These are phyloP conservation scores for Myiagra hebetior DNA, from an alignment of 2,113 vertebrate species.

Conservation along the genomic window DNA sequence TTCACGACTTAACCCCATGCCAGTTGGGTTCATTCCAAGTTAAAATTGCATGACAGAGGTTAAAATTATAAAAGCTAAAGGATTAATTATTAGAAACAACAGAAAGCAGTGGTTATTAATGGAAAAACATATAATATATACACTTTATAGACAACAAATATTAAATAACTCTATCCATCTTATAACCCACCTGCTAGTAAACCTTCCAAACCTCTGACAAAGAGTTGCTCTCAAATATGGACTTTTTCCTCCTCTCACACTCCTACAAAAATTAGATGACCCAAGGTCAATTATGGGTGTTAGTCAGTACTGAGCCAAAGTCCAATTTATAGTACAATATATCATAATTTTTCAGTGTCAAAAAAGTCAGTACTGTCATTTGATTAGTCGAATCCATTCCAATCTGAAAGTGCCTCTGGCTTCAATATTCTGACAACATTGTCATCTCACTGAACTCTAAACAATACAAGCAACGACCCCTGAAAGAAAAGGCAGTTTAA, in stretches of 20 bases:
- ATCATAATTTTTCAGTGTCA: slow-evolving; percentile 50
- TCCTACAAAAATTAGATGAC: neutral
- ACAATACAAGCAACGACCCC: neutral
- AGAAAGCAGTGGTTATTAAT: neutral
- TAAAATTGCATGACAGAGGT: neutral
- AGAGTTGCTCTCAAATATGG: neutral
- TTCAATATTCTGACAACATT: slow-evolving; percentile 20
- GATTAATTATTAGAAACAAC: neutral
- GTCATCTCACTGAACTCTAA: neutral
- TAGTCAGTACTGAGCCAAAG: neutral
- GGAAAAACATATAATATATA: neutral
- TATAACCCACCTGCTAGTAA: neutral
- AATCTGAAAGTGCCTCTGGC: slow-evolving; percentile 17
- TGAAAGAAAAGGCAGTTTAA: neutral
- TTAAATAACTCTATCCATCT: neutral
- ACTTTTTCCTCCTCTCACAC: neutral
- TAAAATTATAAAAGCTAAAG: neutral
- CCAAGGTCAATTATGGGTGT: neutral
- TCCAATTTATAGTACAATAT: slow-evolving; percentile 1
- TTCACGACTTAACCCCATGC: neutral
- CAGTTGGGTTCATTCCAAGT: neutral
- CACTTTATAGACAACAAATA: neutral
- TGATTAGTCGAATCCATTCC: slow-evolving; percentile 38
- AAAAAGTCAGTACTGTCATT: slow-evolving; percentile 3
- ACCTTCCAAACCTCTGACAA: neutral